Percentiles rank a stretch among this genome's conserved stretches.
Evolutionary conservation across 2,888 invertebrate genomes (phyloP).

Genomic region (Aleiodes alternator): DNA sequence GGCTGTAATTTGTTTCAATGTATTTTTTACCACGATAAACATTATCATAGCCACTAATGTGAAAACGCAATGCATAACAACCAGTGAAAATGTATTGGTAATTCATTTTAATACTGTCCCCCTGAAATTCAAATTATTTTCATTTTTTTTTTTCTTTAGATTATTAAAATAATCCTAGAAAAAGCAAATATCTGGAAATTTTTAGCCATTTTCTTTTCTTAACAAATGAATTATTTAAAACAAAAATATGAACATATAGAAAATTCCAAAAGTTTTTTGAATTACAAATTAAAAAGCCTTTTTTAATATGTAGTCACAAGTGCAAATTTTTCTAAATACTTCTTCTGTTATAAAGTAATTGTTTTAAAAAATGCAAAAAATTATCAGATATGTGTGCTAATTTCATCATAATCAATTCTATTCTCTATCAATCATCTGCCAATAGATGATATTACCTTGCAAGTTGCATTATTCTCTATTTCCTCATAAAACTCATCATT

Average conservation of each 20-base stretch:
- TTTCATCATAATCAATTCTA: too few species aligned
- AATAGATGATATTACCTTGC: constrained; percentile 27
- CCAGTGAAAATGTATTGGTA: constrained; percentile 54
- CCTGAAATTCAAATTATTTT: constrained; percentile 40
- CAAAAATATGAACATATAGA: too few species aligned
- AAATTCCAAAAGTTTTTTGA: too few species aligned
- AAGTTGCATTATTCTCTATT: neutral
- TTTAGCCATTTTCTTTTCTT: too few species aligned
- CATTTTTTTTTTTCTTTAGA: neutral
- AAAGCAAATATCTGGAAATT: too few species aligned
- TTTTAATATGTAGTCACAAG: too few species aligned
- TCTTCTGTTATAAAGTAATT: too few species aligned
- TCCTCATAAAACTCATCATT: neutral
- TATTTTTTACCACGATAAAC: constrained; percentile 46
- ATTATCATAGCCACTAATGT: constrained; percentile 45
- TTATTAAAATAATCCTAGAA: neutral
- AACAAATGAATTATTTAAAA: too few species aligned
- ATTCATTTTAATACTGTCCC: constrained; percentile 44
- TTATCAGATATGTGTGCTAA: too few species aligned
- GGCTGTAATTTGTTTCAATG: constrained; percentile 48
- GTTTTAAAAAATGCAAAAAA: too few species aligned
- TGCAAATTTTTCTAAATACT: too few species aligned
- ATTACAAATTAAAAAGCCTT: too few species aligned
- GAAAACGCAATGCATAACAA: constrained; percentile 55
- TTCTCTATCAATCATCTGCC: neutral